These are phyloP conservation scores for Dinomys branickii DNA, from an alignment of 2,113 vertebrate genomes.

Conservation along the genomic window DNA sequence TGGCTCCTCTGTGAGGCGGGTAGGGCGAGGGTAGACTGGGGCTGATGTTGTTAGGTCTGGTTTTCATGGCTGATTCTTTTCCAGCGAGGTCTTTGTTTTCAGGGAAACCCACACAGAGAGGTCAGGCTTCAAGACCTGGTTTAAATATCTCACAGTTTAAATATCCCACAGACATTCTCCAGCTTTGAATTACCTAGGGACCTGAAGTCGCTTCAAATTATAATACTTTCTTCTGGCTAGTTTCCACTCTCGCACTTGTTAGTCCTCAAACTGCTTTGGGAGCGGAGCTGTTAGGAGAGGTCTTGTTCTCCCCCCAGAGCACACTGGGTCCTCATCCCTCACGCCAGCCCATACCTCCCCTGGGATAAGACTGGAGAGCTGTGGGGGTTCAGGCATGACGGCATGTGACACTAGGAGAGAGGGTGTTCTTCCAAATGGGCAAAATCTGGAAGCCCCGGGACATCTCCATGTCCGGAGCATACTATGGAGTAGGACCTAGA, in stretches of 20 bases:
- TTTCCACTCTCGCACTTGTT: background rate
- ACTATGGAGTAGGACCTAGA: background rate
- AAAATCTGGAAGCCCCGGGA: background rate
- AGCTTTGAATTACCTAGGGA: background rate
- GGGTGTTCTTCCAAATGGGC: background rate
- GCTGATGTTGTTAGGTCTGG: background rate
- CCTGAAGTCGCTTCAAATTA: background rate
- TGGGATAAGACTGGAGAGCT: background rate
- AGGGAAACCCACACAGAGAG: background rate
- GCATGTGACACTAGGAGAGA: background rate
- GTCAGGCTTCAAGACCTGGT: background rate
- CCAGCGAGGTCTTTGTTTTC: background rate
- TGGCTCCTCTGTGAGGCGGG: background rate
- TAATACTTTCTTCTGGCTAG: background rate
- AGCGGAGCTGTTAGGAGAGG: background rate
- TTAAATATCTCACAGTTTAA: background rate
- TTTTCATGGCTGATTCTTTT: background rate
- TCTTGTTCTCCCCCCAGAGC: background rate
- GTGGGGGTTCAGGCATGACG: background rate
- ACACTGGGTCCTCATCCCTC: background rate
- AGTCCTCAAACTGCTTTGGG: background rate
- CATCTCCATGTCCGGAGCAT: background rate
- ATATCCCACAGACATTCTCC: background rate
- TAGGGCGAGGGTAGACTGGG: too few relatives aligned
- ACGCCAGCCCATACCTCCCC: background rate